Evolutionary conservation across 2,113 vertebrate species (phyloP), one percentile per base, ranked within the genome.

Genomic region (Tricholaema leucomelas): DNA sequence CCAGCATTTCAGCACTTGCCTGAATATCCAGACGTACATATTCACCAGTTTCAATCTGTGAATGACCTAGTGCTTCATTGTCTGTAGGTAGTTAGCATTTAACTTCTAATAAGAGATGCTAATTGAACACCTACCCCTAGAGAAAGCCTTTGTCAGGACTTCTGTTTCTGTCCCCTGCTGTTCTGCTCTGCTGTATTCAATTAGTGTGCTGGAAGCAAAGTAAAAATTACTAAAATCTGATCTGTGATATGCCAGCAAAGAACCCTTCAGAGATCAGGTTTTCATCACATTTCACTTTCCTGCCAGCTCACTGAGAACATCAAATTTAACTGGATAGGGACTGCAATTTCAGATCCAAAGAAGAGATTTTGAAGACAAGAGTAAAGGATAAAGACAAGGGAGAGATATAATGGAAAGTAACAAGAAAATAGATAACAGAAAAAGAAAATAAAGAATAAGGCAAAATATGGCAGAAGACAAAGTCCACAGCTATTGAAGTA

Each of bases 161-260:
- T 92, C 87, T 87, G 35, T 64, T 92, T 85, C 82, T 85, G 66
- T 93, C 65, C 66, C 91, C 91, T 92, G 93, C 82, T 93, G 96
- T 88, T 96, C 87, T 79, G 88, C 85, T 94, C 94, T 85, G 74
- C 74, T 96, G 82, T 95, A 96, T 96, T 97, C 94, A 97, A 95
- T 96, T 96, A 96, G 87, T 52, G 90, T 92, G 64, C 83, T 96
- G 88, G 93, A 96, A 95, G 92, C 91, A 90, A 95, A 96, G 79
- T 74, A 94, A 94, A 94, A 95, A 94, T 85, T 93, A 91, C 78
- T 80, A 70, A 82, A 87, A 84, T 87, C 71, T 85, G 79, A 90
- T 91, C 63, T 86, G 70, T 92, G 64, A 55, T 85, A 87, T 85
- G 83, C 87, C 90, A 94, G 60, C 74, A 96, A 81, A 93, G 84